Conservation (phyloP, 2,888 invertebrate species). For the Lasioglossum oenotherae region DNA sequence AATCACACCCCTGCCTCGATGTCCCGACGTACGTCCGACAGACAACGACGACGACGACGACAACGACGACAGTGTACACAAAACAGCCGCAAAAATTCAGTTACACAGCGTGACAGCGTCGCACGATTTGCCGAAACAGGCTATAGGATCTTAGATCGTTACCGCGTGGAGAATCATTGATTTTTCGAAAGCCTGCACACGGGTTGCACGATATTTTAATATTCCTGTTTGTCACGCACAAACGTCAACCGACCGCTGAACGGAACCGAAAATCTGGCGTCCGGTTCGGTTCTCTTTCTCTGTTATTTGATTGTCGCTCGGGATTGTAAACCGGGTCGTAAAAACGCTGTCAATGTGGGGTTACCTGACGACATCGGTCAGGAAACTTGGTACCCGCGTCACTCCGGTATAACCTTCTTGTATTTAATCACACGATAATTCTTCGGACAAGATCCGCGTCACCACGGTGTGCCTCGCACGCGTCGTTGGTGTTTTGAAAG, state of each 20-base stretch:
- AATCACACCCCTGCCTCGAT: constrained; percentile 50
- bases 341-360: constrained; percentile 47
- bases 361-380: constrained; percentile 72
- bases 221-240: constrained; percentile 23
- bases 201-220: constrained; percentile 26
- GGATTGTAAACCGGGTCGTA: constrained; percentile 31
- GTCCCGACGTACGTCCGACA: constrained; percentile 38
- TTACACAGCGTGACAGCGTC: constrained; percentile 16
- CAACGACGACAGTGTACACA: constrained; percentile 18
- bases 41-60: not conserved
- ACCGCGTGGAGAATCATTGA: constrained; percentile 37
- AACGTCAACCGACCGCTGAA: constrained; percentile 39
- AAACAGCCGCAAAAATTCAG: constrained; percentile 3
- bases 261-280: constrained; percentile 31
- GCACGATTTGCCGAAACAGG: constrained; percentile 18
- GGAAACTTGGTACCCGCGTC: constrained; percentile 42
- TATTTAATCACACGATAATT: constrained; percentile 45
- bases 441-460: constrained; percentile 51
- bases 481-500: constrained; percentile 81
- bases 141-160: constrained; percentile 35
- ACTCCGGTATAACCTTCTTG: constrained; percentile 35
- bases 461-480: constrained; percentile 73
- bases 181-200: constrained; percentile 2
- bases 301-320: not conserved
- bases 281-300: not conserved